Conservation (phyloP, 2,113 vertebrate species). For the Maylandia zebra region DNA sequence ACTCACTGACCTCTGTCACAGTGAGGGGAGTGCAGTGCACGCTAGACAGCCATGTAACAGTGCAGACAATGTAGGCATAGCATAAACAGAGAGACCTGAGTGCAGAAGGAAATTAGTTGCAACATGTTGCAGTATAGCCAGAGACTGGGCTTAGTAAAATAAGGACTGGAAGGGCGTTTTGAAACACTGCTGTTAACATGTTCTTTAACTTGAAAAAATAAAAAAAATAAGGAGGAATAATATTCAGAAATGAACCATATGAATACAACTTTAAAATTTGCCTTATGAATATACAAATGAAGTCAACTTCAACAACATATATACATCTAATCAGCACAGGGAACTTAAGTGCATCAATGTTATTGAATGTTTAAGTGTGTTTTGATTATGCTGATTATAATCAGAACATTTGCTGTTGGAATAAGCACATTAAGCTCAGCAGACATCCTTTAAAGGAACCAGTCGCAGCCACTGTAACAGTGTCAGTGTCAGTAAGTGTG, state of each 20-base stretch:
- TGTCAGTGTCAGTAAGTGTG: neutral
- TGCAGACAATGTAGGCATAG: slow-evolving; percentile 21
- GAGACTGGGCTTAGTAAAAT: neutral
- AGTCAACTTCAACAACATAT: neutral
- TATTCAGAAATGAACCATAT: neutral
- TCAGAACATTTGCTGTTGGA: neutral
- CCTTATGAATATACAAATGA: neutral
- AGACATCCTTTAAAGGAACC: neutral
- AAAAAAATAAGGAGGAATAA: neutral
- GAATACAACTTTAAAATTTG: neutral
- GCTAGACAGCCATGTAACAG: slow-evolving; percentile 37
- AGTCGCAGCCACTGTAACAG: neutral
- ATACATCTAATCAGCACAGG: neutral
- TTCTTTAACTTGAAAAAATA: neutral
- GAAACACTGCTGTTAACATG: slow-evolving; percentile 6
- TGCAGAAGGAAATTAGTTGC: slow-evolving; percentile 26
- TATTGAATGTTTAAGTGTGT: neutral
- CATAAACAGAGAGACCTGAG: slow-evolving; percentile 41
- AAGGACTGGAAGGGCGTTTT: neutral
- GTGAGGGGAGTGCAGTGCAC: slow-evolving; percentile 14
- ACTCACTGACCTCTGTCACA: slow-evolving; percentile 68
- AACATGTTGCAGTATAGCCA: slow-evolving; percentile 22
- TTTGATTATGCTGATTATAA: neutral
- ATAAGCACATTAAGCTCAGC: neutral
- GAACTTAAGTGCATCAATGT: neutral